Evolutionary conservation across 1,140 invertebrate genomes (phyloP), one percentile per base, ranked within the genome.

Genomic region (Drosophila guanche): DNA sequence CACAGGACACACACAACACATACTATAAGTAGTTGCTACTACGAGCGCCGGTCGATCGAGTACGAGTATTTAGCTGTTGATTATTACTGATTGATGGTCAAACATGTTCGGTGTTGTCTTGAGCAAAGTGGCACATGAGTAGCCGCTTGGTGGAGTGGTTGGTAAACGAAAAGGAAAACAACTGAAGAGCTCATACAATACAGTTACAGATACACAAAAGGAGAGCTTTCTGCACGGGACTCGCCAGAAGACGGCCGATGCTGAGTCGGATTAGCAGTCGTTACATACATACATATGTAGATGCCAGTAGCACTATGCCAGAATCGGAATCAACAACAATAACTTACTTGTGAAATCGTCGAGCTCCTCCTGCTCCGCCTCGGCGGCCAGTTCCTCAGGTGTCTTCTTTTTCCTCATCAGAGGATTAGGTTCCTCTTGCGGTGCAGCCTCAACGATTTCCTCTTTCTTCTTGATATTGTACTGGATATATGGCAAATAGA

Each of bases 391-490:
- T 92, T 99, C 98, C 92, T 98, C 98, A 0, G 98, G 98, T 40
- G 98, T 99, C 93, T 99, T 99, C 93, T 98, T 99, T 94, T 98
- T 98, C 86, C 98, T 95, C 97, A 97, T 97, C 90, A 96, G 93
- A 51, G 95, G 97, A 92, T 98, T 98, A 60, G 95, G 95, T 77
- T 97, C 96, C 91, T 98, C 97, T 77, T 95, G 94, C 43, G 94
- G 95, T 77, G 93, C 93, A 61, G 95, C 93, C 88, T 97, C 96
- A 73, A 96, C 94, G 67, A 97, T 93, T 91, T 98, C 97, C 92
- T 98, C 98, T 89, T 97, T 97, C 93, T 99, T 99, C 92, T 98
- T 98, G 92, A 99, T 98, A 92, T 98, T 98, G 93, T 99, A 99
- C 98, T 99, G 94, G 41, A 42, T 69, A 42, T 69, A 12, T 37